Evolutionary conservation across 2,797 vertebrate genomes (phyloP), one percentile per base, ranked within the genome.

Genomic region (Enteromius treurensis): DNA sequence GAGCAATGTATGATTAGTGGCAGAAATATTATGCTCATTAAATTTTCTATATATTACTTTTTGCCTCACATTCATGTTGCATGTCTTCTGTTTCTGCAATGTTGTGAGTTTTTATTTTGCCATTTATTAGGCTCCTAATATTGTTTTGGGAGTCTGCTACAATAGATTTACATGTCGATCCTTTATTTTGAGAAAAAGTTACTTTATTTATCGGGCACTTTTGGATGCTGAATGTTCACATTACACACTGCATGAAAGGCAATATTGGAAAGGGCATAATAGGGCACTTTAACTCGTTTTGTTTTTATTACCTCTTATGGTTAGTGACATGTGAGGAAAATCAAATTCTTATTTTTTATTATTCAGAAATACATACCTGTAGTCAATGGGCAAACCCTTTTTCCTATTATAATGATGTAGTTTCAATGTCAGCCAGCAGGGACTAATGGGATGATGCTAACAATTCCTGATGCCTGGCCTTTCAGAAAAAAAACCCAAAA

Each of bases 61-160:
- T 83, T 42, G 11, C 15, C 29, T 45, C 14, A 21, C 32, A 47
- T 77, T 71, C 7, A 69, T 23, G 14, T 47, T 77, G 51, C 40
- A 34, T 64, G 62, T 55, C 19, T 78, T 37, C 42, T 78, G 55
- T 73, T 64, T 65, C 69, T 74, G 53, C 37, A 2, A 19, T 55
- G 45, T n/a, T 74, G 34, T 29, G 45, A 65, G 45, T 29, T 79
- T 73, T 79, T 62, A 73, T 79, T 84, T 62, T 37, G 42, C 23
- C 13, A 45, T 45, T 45, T 42, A 2, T 45, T 45, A 45, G 42
- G 42, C 42, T 45, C 11, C 42, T 45, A 45, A 11, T 11, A 45
- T 45, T 45, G 42, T 11, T 42, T 42, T 42, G 42, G 42, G 10
- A 42, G 8, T 42, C 42, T 42, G 10, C 42, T 42, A 42, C 42